Evolutionary conservation across 2,888 invertebrate species (phyloP).

Genomic region (Diplazon laetatorius): DNA sequence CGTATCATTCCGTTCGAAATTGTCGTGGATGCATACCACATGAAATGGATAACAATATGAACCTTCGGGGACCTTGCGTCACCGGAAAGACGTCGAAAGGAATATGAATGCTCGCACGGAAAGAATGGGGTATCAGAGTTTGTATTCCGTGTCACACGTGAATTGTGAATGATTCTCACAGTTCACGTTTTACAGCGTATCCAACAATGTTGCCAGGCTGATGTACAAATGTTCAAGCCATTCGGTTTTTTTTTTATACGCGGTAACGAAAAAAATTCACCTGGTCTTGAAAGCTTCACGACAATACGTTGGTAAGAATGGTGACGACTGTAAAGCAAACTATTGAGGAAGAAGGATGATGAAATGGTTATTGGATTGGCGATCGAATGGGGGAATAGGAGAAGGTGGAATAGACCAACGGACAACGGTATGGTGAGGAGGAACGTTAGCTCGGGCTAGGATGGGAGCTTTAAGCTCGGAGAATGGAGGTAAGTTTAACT

Average conservation of each 20-base stretch:
- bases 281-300: background rate
- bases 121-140: conserved; percentile 18
- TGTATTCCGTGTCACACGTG: conserved; percentile 20
- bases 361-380: background rate
- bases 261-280: background rate
- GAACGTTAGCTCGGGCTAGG: conserved; percentile 41
- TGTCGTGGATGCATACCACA: conserved; percentile 6
- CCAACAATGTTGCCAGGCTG: conserved; percentile 11
- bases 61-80: conserved; percentile 39
- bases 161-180: conserved; percentile 14
- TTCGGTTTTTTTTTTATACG: background rate
- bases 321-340: background rate
- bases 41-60: conserved; percentile 46
- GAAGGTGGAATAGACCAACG: conserved; percentile 13
- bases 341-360: conserved; percentile 21
- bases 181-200: conserved; percentile 30
- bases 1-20: conserved; percentile 12
- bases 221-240: conserved; percentile 1
- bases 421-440: conserved; percentile 25
- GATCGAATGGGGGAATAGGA: conserved; percentile 19
- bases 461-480: conserved; percentile 67
- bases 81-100: conserved; percentile 34
- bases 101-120: conserved; percentile 47
- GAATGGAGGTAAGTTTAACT: conserved; percentile 75
- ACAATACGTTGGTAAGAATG: background rate